Conservation (phyloP, 2,888 invertebrate species). For the Synergus laeviventris region DNA sequence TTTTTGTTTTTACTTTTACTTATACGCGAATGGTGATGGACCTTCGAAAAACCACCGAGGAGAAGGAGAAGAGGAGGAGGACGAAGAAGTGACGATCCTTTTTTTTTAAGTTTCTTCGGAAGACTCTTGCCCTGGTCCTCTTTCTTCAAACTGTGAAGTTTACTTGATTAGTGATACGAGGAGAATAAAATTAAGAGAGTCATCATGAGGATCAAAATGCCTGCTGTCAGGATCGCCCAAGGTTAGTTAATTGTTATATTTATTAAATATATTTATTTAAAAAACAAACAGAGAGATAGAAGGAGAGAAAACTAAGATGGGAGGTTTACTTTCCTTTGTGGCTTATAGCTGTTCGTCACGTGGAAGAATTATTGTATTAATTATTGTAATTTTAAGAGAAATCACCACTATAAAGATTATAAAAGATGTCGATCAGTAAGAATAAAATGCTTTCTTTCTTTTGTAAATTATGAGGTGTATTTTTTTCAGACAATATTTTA, state of each 20-base stretch:
- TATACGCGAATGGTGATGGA: constrained; percentile 12
- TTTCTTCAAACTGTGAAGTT: constrained; percentile 43
- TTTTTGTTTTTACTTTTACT: neutral
- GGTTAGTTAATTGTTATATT: constrained; percentile 80
- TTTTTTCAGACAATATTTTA: neutral
- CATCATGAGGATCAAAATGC: constrained; percentile 99
- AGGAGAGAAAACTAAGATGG: neutral
- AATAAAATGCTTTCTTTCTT: neutral
- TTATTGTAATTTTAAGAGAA: too few species aligned
- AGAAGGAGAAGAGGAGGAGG: constrained; percentile 60
- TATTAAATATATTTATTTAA: neutral
- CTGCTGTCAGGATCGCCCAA: constrained; percentile 97
- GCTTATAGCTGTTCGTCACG: neutral
- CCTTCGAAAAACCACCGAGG: constrained; percentile 21
- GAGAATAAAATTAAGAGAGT: constrained; percentile 58
- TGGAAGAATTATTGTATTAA: too few species aligned
- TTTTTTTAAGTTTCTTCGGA: constrained; percentile 41
- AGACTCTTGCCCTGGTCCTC: constrained; percentile 49
- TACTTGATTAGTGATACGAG: constrained; percentile 38
- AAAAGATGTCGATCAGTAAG: neutral
- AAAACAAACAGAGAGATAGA: neutral
- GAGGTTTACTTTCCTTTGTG: neutral
- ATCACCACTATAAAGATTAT: neutral
- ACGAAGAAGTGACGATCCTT: constrained; percentile 45
- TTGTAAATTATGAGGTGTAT: neutral